A percentile compares a stretch with the other conserved stretches of the same genome.
phyloP scores from a whole-genome alignment of 1,140 invertebrate species.

The Drosophila sulfurigaster region DNA sequence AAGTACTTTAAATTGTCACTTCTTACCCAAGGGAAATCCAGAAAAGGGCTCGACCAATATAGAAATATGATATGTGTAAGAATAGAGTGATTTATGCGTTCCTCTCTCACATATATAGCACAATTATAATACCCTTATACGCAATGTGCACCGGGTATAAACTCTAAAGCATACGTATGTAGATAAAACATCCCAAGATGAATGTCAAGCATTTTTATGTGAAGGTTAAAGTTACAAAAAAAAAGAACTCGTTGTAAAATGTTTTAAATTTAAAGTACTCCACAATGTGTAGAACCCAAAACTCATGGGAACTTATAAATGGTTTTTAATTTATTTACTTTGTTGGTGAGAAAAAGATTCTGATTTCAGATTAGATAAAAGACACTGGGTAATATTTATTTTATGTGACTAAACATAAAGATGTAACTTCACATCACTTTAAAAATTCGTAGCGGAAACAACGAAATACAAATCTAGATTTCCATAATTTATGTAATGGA shows the following conservation, averaged over 20 bases:
- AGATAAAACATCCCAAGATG: slow-evolving; percentile 29
- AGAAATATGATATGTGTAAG: no score
- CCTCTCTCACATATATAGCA: no score
- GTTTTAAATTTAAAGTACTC: slow-evolving; percentile 13
- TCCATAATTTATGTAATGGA: no score
- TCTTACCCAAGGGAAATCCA: no score
- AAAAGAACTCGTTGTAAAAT: slow-evolving; percentile 22
- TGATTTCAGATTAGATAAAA: slow-evolving; percentile 16
- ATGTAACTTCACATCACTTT: neutral
- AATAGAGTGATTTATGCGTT: no score
- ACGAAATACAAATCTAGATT: neutral
- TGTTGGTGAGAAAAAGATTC: neutral
- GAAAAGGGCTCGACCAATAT: no score
- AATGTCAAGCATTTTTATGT: slow-evolving; percentile 10
- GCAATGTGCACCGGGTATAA: neutral
- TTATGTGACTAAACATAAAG: slow-evolving; percentile 4
- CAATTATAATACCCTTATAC: neutral
- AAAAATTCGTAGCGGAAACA: neutral
- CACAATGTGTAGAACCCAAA: slow-evolving; percentile 12
- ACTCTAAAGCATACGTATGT: neutral
- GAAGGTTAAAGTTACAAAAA: slow-evolving; percentile 40
- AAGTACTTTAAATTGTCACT: no score
- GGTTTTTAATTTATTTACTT: slow-evolving; percentile 26
- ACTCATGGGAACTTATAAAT: slow-evolving; percentile 34
- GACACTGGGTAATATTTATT: slow-evolving; percentile 1